Evolutionary conservation across 1,140 invertebrate genomes (phyloP).

Genomic region (Magallana ariakensis): DNA sequence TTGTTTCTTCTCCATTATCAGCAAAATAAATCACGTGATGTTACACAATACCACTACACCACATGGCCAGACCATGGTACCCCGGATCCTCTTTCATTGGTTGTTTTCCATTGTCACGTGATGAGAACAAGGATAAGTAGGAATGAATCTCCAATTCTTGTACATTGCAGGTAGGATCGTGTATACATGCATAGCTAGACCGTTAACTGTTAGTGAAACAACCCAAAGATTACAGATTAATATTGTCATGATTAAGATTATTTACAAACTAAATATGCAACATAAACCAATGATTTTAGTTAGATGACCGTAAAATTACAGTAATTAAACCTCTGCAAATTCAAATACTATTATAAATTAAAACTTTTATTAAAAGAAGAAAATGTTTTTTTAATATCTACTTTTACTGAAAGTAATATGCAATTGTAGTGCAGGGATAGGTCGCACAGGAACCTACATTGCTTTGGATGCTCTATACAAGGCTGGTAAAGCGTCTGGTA

Average conservation of each 20-base stretch:
- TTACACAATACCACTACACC: conserved; percentile 48
- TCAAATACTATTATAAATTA: no score
- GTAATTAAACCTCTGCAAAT: no score
- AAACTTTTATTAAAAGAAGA: no score
- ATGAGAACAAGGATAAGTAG: not conserved
- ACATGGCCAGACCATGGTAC: conserved; percentile 51
- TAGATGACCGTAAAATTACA: no score
- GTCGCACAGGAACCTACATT: conserved; percentile 6
- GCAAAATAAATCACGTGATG: not conserved
- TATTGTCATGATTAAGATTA: no score
- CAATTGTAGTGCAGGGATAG: conserved; percentile 21
- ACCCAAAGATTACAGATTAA: no score
- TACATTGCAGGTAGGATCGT: conserved; percentile 39
- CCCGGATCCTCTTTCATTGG: conserved; percentile 20
- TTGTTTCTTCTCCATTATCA: not conserved
- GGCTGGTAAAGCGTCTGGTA: not conserved
- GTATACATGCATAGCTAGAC: no score
- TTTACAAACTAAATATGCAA: no score
- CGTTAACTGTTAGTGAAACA: no score
- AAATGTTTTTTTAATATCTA: no score
- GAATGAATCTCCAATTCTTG: not conserved
- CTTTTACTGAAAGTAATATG: no score
- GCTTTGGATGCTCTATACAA: conserved; percentile 24
- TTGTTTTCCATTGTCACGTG: conserved; percentile 33
- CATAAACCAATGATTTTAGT: no score